phyloP scores from a whole-genome alignment of 2,113 vertebrate species.

The Strigops habroptila region DNA sequence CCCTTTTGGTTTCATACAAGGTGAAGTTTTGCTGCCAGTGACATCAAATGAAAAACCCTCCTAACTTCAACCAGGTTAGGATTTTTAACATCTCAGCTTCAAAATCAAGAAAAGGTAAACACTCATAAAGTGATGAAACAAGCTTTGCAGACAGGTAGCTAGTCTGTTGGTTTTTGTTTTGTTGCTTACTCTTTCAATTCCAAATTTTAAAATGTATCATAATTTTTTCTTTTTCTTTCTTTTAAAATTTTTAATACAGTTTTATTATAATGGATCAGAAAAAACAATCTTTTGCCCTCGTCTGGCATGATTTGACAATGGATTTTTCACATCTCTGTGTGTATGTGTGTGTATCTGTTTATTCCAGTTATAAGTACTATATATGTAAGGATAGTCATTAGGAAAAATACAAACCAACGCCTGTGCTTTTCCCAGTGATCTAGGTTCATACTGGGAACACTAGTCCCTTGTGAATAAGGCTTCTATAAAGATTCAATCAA shows the following conservation, averaged over 20 bases:
- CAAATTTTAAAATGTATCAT: not conserved
- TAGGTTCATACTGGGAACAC: not conserved
- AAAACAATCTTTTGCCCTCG: not conserved
- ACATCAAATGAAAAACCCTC: not conserved
- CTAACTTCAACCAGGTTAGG: not conserved
- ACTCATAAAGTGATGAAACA: not conserved
- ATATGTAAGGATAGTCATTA: not conserved
- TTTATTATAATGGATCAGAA: not conserved
- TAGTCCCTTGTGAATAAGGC: constrained; percentile 15
- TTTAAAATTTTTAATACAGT: not conserved
- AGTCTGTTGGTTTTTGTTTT: not conserved
- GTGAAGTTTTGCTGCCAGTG: not conserved
- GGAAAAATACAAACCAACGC: not conserved
- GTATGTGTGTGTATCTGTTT: not conserved
- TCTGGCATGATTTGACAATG: not conserved
- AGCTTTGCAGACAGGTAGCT: not conserved
- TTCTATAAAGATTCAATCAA: constrained; percentile 43
- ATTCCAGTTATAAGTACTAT: not conserved
- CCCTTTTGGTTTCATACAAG: not conserved
- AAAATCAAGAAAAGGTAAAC: not conserved
- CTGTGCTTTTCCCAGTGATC: not conserved
- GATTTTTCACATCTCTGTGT: not conserved
- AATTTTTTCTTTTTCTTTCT: not conserved
- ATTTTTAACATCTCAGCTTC: not conserved
- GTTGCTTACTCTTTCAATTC: not conserved